Evolutionary conservation across 1,140 invertebrate species (phyloP).

Genomic region (Microvelia longipes): DNA sequence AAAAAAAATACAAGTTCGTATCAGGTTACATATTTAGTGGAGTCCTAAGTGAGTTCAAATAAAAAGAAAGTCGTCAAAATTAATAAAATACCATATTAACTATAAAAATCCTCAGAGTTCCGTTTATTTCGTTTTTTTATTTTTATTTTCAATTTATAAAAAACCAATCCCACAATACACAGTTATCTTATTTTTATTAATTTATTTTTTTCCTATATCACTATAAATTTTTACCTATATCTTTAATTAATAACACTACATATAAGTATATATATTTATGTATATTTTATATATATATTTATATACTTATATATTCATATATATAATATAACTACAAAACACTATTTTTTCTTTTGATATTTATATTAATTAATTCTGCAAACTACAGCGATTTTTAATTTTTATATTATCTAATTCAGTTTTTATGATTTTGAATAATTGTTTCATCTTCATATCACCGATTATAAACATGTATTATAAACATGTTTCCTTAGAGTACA

Average conservation of each 20-base stretch:
- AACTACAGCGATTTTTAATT: neutral
- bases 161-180: neutral
- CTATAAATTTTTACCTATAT: neutral
- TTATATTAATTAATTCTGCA: neutral
- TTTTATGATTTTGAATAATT: neutral
- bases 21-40: neutral
- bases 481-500: no score
- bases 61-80: neutral
- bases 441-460: neutral
- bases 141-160: neutral
- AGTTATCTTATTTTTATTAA: neutral
- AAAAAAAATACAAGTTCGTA: neutral
- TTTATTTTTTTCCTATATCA: neutral
- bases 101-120: neutral
- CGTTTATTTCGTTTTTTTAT: neutral
- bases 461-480: no score
- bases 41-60: neutral
- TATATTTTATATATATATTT: neutral
- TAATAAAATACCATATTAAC: neutral
- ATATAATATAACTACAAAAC: neutral
- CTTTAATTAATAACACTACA: neutral
- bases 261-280: neutral
- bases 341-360: neutral
- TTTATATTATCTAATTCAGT: neutral
- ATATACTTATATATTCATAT: neutral